Conservation (phyloP, 1,140 invertebrate species). For the Ridgeia piscesae region DNA sequence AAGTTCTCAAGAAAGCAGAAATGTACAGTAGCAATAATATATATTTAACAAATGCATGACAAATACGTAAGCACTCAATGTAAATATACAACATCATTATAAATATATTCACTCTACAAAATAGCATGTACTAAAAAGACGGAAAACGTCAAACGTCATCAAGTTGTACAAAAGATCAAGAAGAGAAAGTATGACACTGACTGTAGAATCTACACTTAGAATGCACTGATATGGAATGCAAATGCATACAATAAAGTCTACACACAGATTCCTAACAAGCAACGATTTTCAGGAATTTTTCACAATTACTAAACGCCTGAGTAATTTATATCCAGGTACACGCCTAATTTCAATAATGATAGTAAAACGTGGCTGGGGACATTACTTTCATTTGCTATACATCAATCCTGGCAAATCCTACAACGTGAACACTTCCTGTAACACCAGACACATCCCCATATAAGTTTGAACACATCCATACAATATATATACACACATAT, state of each 20-base stretch:
- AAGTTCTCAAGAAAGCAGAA: background rate
- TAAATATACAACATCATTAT: conserved; percentile 1
- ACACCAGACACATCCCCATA: background rate
- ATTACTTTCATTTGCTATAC: background rate
- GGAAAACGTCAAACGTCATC: background rate
- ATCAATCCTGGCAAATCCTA: background rate
- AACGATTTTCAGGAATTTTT: background rate
- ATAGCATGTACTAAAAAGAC: background rate
- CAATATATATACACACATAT: background rate
- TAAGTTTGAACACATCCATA: background rate
- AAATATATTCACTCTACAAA: conserved; percentile 6
- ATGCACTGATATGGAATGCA: background rate
- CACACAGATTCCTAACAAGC: background rate
- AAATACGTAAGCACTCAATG: background rate
- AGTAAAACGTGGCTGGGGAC: background rate
- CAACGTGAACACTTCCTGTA: background rate
- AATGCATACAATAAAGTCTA: background rate
- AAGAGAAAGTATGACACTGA: background rate
- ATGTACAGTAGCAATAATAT: background rate
- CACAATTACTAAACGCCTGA: background rate
- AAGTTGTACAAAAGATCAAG: background rate
- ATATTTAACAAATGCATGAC: background rate
- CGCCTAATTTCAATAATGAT: too few relatives aligned
- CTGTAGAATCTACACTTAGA: background rate
- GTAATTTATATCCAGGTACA: background rate